Evolutionary conservation across 1,140 invertebrate species (phyloP), one percentile per base, ranked within the genome.

Genomic region (Coenobita brevimanus): DNA sequence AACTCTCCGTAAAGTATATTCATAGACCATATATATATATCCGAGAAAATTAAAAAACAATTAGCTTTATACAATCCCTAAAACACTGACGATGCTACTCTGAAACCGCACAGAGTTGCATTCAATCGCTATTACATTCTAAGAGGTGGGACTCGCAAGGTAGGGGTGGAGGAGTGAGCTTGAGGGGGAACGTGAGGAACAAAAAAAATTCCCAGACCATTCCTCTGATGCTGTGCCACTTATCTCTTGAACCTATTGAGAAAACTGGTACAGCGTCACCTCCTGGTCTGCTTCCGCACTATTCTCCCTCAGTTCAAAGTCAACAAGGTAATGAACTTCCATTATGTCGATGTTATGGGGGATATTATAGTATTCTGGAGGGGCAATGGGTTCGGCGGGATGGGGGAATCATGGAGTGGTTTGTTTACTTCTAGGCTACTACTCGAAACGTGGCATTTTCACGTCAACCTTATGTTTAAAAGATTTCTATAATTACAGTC

Each of bases 261-360:
- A n/a, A n/a, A n/a, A n/a, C n/a, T n/a, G 46, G 46, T 8, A 50
- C 46, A 50, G 46, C 17, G 46, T 17, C 46, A 50, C 17, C 46
- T 50, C 6, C 17, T 50, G 17, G 17, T 50, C 46, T 50, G 46
- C 17, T 50, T 50, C 17, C 17, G 6, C 46, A 50, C 17, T 6
- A 50, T 50, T 50, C 17, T 8, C 21, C 27, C 67, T 83, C 43
- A n/a, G 46, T 83, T 43, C 67, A 83, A 43, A 43, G 43, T 73
- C 64, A 73, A 83, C 64, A 50, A 83, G 69, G 67, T 50, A 67
- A 67, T 71, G 81, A 83, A 83, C 67, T 62, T 41, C 67, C 81
- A 83, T 83, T 73, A 83, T 83, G 81, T 83, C 81, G 81, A 83
- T 83, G 81, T 83, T 67, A 41, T 83, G 71, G 81, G 71, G 71